These are phyloP conservation scores for Rhamnusium bicolor DNA, from an alignment of 2,888 invertebrate species.

Conservation along the genomic window DNA sequence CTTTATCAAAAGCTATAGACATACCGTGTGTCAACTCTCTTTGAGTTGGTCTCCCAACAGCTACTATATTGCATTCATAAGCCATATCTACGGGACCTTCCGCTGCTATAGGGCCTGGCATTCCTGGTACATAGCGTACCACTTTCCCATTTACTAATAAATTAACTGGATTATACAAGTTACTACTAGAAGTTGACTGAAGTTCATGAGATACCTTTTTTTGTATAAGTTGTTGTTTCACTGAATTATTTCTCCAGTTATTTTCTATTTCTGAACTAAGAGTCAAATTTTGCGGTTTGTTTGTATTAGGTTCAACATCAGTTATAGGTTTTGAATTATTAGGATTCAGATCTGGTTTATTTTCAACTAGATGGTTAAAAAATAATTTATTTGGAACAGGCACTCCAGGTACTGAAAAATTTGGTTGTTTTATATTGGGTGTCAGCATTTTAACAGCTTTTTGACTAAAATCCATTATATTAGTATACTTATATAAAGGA, in stretches of 20 bases:
- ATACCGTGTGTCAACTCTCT: conserved; percentile 41
- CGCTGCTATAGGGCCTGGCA: conserved; percentile 83
- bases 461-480: conserved; percentile 70
- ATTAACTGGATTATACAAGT: conserved; percentile 72
- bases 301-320: conserved; percentile 25
- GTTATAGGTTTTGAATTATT: conserved; percentile 27
- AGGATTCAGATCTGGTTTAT: conserved; percentile 21
- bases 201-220: conserved; percentile 6
- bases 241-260: conserved; percentile 23
- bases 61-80: conserved; percentile 51
- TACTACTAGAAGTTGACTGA: conserved; percentile 55
- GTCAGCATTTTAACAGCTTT: conserved; percentile 69
- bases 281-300: background rate
- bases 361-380: conserved; percentile 33
- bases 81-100: conserved; percentile 55
- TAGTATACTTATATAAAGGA: conserved; percentile 61
- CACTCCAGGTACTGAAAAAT: conserved; percentile 61
- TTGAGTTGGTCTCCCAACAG: conserved; percentile 43
- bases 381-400: conserved; percentile 58
- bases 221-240: conserved; percentile 16
- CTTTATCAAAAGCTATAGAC: conserved; percentile 26
- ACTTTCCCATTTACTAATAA: conserved; percentile 78
- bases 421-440: conserved; percentile 68
- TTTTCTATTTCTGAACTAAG: background rate
- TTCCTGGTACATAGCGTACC: conserved; percentile 91